These are phyloP conservation scores for Montipora foliosa DNA, from an alignment of 64 coral and sea anemone genomes.

Conservation along the genomic window DNA sequence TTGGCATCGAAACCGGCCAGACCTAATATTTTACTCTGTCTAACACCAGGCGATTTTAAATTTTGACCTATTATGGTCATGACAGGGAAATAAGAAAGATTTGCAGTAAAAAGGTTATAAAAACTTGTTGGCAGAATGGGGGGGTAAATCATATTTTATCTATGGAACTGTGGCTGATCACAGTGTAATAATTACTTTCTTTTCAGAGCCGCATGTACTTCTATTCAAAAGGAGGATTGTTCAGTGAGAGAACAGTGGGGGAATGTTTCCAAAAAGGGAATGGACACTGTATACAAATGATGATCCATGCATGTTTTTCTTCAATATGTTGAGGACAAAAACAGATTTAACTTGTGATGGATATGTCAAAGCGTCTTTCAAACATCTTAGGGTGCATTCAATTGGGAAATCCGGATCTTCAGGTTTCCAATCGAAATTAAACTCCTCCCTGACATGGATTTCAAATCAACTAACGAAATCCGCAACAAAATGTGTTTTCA, in stretches of 20 bases:
- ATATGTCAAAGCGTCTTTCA: no score
- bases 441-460: no score
- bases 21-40: no score
- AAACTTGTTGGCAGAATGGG: no score
- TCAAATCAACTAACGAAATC: no score
- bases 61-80: no score
- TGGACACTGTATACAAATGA: not conserved
- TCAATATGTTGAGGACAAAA: not conserved
- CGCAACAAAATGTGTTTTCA: no score
- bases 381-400: not conserved
- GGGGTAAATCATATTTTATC: no score
- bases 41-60: no score
- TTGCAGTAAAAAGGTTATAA: no score
- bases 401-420: not conserved
- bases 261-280: not conserved
- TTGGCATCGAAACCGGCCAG: no score
- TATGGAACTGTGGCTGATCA: not conserved
- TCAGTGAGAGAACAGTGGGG: not conserved
- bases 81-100: no score
- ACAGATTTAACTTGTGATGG: not conserved
- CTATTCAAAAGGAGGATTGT: conserved; percentile 48
- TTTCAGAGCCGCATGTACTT: conserved; percentile 71
- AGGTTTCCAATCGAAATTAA: not conserved
- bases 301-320: not conserved
- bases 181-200: not conserved